A percentile compares a stretch with the other conserved stretches of the same genome.
Evolutionary conservation across 2,888 invertebrate species (phyloP).

Genomic region (Leptinotarsa haldemani): DNA sequence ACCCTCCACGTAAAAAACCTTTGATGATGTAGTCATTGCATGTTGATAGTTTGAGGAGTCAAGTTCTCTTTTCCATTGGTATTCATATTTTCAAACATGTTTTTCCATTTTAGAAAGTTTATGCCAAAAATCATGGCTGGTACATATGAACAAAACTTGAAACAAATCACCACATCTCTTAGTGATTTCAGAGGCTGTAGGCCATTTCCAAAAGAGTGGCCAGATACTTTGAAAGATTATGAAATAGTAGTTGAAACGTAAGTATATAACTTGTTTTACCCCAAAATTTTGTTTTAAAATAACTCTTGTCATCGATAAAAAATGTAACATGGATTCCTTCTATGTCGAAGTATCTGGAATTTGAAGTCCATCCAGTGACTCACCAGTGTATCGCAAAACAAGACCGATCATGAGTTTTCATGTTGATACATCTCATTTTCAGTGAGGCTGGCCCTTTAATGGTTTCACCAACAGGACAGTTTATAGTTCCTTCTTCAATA

Average conservation of each 20-base stretch:
- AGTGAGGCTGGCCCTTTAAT: constrained; percentile 94
- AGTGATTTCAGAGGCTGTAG: constrained; percentile 78
- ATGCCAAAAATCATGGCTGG: constrained; percentile 91
- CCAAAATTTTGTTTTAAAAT: no score
- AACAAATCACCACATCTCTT: constrained; percentile 86
- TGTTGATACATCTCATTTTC: constrained; percentile 56
- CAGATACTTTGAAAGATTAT: constrained; percentile 77
- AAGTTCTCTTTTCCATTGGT: no score
- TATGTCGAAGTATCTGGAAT: no score
- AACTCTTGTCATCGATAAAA: no score
- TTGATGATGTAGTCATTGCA: no score
- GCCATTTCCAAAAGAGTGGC: constrained; percentile 80
- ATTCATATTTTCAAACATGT: no score
- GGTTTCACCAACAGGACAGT: constrained; percentile 93
- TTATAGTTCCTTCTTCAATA: constrained; percentile 91
- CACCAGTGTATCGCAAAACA: no score
- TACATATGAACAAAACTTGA: constrained; percentile 85
- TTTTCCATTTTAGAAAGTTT: constrained; percentile 79
- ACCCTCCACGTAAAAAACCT: no score
- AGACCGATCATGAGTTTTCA: no score
- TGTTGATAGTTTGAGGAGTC: no score
- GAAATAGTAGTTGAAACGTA: constrained; percentile 92
- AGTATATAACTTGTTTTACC: constrained; percentile 47
- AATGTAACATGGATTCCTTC: no score
- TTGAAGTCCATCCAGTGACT: no score